Base-by-base conservation (phyloP, 2,888 invertebrate species). In the Gisinianus flammeolus region DNA sequence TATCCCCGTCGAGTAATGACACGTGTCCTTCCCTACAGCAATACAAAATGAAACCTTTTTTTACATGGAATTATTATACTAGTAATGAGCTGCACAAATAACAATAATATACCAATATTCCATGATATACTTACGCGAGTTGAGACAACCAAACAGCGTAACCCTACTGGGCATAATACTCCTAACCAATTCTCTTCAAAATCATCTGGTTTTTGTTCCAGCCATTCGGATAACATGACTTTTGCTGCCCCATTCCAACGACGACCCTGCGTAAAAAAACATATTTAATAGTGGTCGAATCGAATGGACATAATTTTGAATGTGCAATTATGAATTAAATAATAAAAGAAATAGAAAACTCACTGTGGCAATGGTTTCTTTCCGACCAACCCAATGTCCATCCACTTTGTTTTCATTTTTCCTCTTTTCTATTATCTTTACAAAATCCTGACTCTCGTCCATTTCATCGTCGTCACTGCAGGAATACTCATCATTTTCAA, bases 151-250 rank as follows among this genome's bases (percentile, higher is more conserved):
- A 98, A 88, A 85, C 91, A 91, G 76, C 98, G 90, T 79, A 90
- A 90, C 28, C 97, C 98, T 85, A 91, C 90, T 0, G 98, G 98
- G 86, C 95, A 95, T 0, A 94, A 91, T 69, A 92, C 90, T 73
- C 93, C 88, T 28, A 90, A 87, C 94, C 95, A 95, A 70, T 92
- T 91, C 5, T 90, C 88, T 79, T 89, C 86, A 73, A 95, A 90
- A 86, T 94, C 92, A 31, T 89, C 88, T 0, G 98, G 98, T 77
- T 93, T 91, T 83, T 97, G 94, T 0, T 93, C 88, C 86, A 98
- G 88, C 97, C 97, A 98, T 87, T 98, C 98, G 0, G 97, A 97
- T 79, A 93, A 86, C 94, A 97, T 97, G 8, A 97, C 87, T 83
- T 91, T 89, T 86, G 90, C 88, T 44, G 79, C 58, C 19, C 52